A percentile compares a stretch with the other conserved stretches of the same genome.
Conservation (phyloP, 2,797 vertebrate species). For the Poeciliopsis turneri region DNA sequence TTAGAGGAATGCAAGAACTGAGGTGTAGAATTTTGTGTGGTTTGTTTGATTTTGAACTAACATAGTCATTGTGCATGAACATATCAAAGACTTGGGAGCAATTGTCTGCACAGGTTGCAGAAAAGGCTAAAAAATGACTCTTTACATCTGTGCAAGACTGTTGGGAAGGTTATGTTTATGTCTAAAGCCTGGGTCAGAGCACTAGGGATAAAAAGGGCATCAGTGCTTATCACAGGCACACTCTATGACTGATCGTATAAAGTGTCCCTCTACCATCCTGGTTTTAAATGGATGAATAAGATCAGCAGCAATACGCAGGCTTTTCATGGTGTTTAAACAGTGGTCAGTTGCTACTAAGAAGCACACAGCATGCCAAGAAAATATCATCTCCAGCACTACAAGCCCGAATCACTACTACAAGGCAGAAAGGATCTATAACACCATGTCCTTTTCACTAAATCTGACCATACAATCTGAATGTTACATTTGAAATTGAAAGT, state of each 20-base stretch:
- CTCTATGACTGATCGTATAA: constrained; percentile 17
- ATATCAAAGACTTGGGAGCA: neutral
- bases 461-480: neutral
- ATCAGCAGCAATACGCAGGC: neutral
- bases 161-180: neutral
- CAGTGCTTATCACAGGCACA: constrained; percentile 7
- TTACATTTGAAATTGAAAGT: neutral
- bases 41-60: constrained; percentile 21
- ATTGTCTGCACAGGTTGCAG: neutral
- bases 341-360: neutral
- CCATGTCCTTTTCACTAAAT: neutral
- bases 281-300: neutral
- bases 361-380: neutral
- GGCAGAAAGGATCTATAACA: neutral
- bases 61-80: constrained; percentile 15
- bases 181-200: constrained; percentile 23
- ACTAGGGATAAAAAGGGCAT: constrained; percentile 10
- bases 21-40: constrained; percentile 4
- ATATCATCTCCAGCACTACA: neutral
- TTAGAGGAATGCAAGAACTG: constrained; percentile 21
- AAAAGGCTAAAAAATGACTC: neutral
- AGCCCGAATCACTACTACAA: neutral
- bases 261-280: constrained; percentile 1
- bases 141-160: constrained; percentile 7
- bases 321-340: no score